Percentiles rank a stretch among this genome's conserved stretches.
Evolutionary conservation across 2,888 invertebrate species (phyloP).

Genomic region (Pristionchus exspectatus): DNA sequence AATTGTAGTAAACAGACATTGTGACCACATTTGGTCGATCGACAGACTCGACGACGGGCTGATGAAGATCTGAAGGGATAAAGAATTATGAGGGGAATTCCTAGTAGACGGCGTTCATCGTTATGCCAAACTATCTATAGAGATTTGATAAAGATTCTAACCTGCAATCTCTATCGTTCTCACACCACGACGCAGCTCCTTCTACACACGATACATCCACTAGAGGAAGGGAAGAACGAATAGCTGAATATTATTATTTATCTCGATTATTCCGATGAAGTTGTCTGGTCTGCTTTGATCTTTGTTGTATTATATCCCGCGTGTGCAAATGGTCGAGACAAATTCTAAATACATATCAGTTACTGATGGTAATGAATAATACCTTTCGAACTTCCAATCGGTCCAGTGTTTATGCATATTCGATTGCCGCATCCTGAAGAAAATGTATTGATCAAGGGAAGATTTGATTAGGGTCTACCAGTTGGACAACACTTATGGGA

Average conservation of each 20-base stretch:
- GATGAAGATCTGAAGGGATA: not conserved
- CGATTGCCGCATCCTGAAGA: slow-evolving; percentile 38
- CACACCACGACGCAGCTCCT: slow-evolving; percentile 44
- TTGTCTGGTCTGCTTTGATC: not conserved
- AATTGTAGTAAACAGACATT: slow-evolving; percentile 48
- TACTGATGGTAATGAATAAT: not conserved
- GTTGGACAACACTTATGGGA: slow-evolving; percentile 44
- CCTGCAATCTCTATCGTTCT: slow-evolving; percentile 33
- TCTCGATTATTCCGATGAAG: not conserved
- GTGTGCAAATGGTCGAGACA: not conserved
- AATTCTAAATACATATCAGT: not conserved
- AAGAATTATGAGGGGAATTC: not conserved
- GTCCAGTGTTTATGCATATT: slow-evolving; percentile 43
- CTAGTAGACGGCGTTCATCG: too few relatives aligned
- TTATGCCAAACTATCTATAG: not conserved
- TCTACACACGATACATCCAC: not conserved
- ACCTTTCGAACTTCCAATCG: slow-evolving; percentile 8
- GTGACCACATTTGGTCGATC: slow-evolving; percentile 47
- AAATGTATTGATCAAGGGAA: not conserved
- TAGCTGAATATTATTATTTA: not conserved
- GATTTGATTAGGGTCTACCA: not conserved
- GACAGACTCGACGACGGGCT: slow-evolving; percentile 45
- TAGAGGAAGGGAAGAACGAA: not conserved
- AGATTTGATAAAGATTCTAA: not conserved
- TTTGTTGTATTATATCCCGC: not conserved